Evolutionary conservation across 2,888 invertebrate species (phyloP).

Genomic region (Xestia xanthographa): DNA sequence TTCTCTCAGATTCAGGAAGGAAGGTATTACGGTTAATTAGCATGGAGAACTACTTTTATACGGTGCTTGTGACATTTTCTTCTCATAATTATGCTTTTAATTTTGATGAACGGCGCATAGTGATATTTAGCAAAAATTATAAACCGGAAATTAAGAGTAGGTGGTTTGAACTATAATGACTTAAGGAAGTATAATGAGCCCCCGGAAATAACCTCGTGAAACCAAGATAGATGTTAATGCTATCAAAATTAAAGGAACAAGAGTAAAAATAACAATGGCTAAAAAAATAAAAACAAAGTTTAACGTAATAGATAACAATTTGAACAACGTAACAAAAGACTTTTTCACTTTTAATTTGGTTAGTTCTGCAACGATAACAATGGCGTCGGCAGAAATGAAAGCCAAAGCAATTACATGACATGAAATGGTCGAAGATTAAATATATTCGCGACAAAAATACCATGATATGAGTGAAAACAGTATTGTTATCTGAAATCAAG

Average conservation of each 20-base stretch:
- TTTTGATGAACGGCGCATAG: constrained; percentile 40
- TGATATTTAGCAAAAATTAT: constrained; percentile 5
- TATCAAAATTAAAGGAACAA: constrained; percentile 18
- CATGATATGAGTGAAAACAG: constrained; percentile 50
- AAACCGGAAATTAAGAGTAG: constrained; percentile 1
- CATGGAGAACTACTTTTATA: constrained; percentile 30
- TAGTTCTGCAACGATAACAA: constrained; percentile 46
- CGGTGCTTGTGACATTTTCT: constrained; percentile 36
- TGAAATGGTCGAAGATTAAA: constrained; percentile 38
- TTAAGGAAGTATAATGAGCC: constrained; percentile 8
- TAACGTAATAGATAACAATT: constrained; percentile 48
- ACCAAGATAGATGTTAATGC: constrained; percentile 16
- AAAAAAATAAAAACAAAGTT: constrained; percentile 39
- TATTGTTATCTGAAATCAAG: constrained; percentile 61
- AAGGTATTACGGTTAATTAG: constrained; percentile 47
- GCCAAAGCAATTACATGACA: constrained; percentile 44
- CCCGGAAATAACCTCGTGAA: constrained; percentile 32
- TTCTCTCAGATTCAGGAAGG: constrained; percentile 54
- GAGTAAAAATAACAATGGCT: constrained; percentile 23
- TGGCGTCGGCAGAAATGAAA: constrained; percentile 61
- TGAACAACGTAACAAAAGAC: constrained; percentile 48
- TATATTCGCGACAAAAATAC: constrained; percentile 45
- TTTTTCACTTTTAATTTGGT: constrained; percentile 57
- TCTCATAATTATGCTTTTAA: constrained; percentile 32
- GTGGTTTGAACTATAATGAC: not conserved